These are phyloP conservation scores for Ceryle rudis DNA, from an alignment of 2,797 vertebrate species.

Conservation along the genomic window DNA sequence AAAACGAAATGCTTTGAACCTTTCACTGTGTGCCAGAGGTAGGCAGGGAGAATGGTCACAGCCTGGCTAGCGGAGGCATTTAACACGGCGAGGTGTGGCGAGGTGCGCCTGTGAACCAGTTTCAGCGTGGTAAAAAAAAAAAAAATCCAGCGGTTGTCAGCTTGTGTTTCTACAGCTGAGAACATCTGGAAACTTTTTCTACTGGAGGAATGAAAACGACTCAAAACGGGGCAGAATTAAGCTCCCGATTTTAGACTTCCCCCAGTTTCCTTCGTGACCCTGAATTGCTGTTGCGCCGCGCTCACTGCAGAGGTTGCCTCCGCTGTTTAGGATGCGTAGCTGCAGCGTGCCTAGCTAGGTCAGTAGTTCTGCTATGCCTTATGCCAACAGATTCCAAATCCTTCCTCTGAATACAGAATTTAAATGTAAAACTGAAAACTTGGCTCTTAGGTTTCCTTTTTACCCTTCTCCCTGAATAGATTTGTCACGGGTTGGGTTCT, in stretches of 20 bases:
- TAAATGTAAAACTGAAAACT: background rate
- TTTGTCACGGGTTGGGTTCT: background rate
- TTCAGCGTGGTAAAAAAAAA: background rate
- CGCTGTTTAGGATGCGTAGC: background rate
- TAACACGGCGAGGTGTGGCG: too few species aligned
- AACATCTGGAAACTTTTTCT: background rate
- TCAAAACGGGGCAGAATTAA: background rate
- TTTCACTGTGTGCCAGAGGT: background rate
- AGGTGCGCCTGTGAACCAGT: too few species aligned
- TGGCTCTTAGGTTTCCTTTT: background rate
- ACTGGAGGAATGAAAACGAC: background rate
- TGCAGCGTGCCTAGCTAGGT: background rate
- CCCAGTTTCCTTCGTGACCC: background rate
- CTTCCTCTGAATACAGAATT: background rate
- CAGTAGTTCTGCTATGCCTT: background rate
- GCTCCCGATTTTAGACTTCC: background rate
- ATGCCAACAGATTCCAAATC: background rate
- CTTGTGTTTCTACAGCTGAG: background rate
- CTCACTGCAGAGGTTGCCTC: background rate
- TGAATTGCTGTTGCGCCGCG: fast-evolving
- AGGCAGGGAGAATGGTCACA: too few species aligned
- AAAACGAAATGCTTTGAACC: background rate
- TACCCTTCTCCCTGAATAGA: background rate
- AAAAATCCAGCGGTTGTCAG: background rate
- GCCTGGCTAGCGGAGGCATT: too few species aligned